Evolutionary conservation across 2,888 invertebrate genomes (phyloP).

Genomic region (Nymphalis polychloros): DNA sequence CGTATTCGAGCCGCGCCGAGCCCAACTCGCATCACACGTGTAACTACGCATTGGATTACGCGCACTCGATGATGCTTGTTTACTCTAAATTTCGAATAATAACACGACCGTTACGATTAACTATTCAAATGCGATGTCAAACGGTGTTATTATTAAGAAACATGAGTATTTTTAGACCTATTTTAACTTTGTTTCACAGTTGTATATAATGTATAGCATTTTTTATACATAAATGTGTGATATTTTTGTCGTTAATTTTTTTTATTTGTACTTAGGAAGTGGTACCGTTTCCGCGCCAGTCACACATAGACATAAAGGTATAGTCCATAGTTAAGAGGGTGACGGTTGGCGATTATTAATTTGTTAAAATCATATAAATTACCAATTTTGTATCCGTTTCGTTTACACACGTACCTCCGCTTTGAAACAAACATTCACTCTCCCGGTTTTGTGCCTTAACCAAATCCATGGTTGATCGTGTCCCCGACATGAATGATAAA

Average conservation of each 20-base stretch:
- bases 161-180: slow-evolving; percentile 25
- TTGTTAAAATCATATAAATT: neutral
- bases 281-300: slow-evolving; percentile 53
- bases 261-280: slow-evolving; percentile 65
- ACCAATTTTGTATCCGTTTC: neutral
- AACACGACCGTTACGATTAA: neutral
- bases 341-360: slow-evolving; percentile 42
- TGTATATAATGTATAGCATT: slow-evolving; percentile 76
- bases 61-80: slow-evolving; percentile 7
- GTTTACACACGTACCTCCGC: neutral
- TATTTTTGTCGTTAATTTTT: slow-evolving; percentile 41
- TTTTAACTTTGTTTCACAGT: slow-evolving; percentile 40
- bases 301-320: slow-evolving; percentile 75
- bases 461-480: neutral
- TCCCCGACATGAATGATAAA: slow-evolving; percentile 12
- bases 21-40: slow-evolving; percentile 94
- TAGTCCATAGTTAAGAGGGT: slow-evolving; percentile 48
- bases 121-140: too few relatives aligned
- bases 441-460: slow-evolving; percentile 14
- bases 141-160: slow-evolving; percentile 24
- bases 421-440: neutral
- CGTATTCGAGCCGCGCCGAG: slow-evolving; percentile 87
- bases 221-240: slow-evolving; percentile 1
- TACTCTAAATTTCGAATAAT: slow-evolving; percentile 19
- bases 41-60: slow-evolving; percentile 77